A percentile compares a stretch with the other conserved stretches of the same genome.
phyloP scores from a whole-genome alignment of 2,797 vertebrate genomes.

The Eulemur mongoz region DNA sequence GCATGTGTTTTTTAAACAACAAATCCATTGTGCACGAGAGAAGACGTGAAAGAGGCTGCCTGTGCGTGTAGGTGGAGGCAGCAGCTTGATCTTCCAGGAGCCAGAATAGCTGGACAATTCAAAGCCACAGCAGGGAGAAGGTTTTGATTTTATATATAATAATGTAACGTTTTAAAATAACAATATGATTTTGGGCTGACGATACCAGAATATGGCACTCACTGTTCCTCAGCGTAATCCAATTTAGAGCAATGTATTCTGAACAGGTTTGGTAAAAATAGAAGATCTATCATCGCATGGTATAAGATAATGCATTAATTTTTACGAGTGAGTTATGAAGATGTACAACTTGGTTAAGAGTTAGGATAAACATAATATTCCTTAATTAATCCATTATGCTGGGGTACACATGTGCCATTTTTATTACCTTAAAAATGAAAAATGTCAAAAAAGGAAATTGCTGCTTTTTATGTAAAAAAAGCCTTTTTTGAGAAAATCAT shows the following conservation, averaged over 20 bases:
- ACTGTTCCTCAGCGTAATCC: conserved; percentile 79
- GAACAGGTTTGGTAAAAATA: conserved; percentile 85
- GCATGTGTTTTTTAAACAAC: conserved; percentile 58
- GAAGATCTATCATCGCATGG: conserved; percentile 76
- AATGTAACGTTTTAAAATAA: conserved; percentile 82
- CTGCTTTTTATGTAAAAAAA: conserved; percentile 78
- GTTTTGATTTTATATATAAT: conserved; percentile 70
- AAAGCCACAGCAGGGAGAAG: conserved; percentile 73
- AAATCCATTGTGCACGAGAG: conserved; percentile 51
- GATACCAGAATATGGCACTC: conserved; percentile 64
- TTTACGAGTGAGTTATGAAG: conserved; percentile 87
- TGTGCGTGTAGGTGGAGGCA: conserved; percentile 73
- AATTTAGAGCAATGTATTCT: conserved; percentile 84
- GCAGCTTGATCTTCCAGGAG: conserved; percentile 70
- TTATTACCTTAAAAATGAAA: conserved; percentile 86
- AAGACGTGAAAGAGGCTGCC: conserved; percentile 32
- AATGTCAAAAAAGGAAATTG: conserved; percentile 81
- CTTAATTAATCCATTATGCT: conserved; percentile 88
- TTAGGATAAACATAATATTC: conserved; percentile 87
- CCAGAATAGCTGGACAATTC: conserved; percentile 71
- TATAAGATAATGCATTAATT: conserved; percentile 84
- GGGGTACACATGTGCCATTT: conserved; percentile 82
- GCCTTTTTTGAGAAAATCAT: conserved; percentile 81
- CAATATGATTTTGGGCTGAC: conserved; percentile 73
- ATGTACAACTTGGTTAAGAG: conserved; percentile 82